A percentile compares a stretch with the other conserved stretches of the same genome.
Evolutionary conservation across 2,888 invertebrate species (phyloP).

Genomic region (Patella ulyssiponensis): DNA sequence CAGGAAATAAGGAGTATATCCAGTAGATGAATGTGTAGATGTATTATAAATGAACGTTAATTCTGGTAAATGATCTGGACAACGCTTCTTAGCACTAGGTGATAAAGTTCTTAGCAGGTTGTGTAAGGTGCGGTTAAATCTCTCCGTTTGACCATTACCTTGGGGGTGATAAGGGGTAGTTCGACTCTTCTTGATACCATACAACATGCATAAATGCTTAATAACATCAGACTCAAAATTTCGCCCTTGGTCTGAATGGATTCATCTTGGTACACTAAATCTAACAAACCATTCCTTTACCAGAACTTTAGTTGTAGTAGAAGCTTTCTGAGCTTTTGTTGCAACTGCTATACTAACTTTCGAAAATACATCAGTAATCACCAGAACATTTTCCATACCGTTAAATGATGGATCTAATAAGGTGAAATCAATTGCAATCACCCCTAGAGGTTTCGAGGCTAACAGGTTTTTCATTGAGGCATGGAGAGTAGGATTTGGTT

Average conservation of each 20-base stretch:
- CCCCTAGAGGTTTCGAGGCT: conserved; percentile 39
- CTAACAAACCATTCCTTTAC: conserved; percentile 26
- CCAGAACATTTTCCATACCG: conserved; percentile 45
- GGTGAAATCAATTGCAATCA: conserved; percentile 46
- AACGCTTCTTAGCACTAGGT: conserved; percentile 27
- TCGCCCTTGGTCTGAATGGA: conserved; percentile 34
- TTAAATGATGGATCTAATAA: conserved; percentile 33
- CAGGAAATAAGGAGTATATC: conserved; percentile 27
- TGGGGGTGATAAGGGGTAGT: conserved; percentile 37
- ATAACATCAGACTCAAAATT: conserved; percentile 33
- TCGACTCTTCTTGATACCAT: conserved; percentile 23
- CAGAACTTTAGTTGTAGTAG: conserved; percentile 11
- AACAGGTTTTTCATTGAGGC: conserved; percentile 28
- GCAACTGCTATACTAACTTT: conserved; percentile 21
- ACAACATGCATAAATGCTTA: conserved; percentile 25
- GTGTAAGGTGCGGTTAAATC: conserved; percentile 33
- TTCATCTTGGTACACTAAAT: conserved; percentile 25
- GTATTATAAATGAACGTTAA: conserved; percentile 30
- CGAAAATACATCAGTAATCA: conserved; percentile 46
- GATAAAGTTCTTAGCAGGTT: too few species aligned
- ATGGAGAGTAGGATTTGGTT: conserved; percentile 12
- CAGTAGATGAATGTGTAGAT: conserved; percentile 31
- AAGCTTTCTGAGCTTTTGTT: conserved; percentile 24
- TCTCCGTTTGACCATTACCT: conserved; percentile 32
- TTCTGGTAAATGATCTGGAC: conserved; percentile 27